These are phyloP conservation scores for Forbesichthys papilliferus DNA, from an alignment of 2,113 vertebrate genomes.

Conservation along the genomic window DNA sequence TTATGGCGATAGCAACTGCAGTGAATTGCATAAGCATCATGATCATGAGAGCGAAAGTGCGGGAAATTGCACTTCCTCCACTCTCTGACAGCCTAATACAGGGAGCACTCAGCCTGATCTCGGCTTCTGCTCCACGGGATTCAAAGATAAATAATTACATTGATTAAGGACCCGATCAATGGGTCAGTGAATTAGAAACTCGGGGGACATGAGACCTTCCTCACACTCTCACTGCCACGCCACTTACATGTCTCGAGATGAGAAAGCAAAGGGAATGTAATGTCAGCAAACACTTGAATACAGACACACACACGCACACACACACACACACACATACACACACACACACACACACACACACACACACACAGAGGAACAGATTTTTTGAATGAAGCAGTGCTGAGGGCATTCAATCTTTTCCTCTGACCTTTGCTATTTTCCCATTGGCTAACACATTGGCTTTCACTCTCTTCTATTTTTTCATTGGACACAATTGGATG, in stretches of 20 bases:
- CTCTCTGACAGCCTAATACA: neutral
- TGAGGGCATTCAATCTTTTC: slow-evolving; percentile 64
- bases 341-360: slow-evolving; percentile 1
- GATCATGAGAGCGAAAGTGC: neutral
- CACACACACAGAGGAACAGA: slow-evolving; percentile 19
- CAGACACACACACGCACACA: slow-evolving; percentile 9
- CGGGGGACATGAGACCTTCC: slow-evolving; percentile 36
- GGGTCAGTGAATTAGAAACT: slow-evolving; percentile 48
- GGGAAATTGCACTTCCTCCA: neutral
- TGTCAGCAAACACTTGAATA: slow-evolving; percentile 4
- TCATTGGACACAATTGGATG: slow-evolving; percentile 12
- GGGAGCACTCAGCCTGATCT: slow-evolving; percentile 2
- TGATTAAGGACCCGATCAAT: slow-evolving; percentile 46
- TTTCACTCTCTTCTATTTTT: slow-evolving; percentile 24
- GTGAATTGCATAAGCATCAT: neutral
- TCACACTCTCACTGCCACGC: slow-evolving; percentile 28
- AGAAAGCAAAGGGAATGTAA: slow-evolving; percentile 7
- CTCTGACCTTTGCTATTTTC: slow-evolving; percentile 52
- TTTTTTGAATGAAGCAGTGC: slow-evolving; percentile 59
- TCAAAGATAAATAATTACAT: slow-evolving; percentile 63
- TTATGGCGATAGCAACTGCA: slow-evolving; percentile 1
- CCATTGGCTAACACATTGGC: slow-evolving; percentile 30
- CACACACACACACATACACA: slow-evolving; percentile 7
- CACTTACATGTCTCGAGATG: slow-evolving; percentile 28
- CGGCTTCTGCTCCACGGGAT: slow-evolving; percentile 27